Percentiles rank a stretch among this genome's conserved stretches.
Conservation (phyloP, 2,888 invertebrate genomes). For the Hypercompe scribonia region DNA sequence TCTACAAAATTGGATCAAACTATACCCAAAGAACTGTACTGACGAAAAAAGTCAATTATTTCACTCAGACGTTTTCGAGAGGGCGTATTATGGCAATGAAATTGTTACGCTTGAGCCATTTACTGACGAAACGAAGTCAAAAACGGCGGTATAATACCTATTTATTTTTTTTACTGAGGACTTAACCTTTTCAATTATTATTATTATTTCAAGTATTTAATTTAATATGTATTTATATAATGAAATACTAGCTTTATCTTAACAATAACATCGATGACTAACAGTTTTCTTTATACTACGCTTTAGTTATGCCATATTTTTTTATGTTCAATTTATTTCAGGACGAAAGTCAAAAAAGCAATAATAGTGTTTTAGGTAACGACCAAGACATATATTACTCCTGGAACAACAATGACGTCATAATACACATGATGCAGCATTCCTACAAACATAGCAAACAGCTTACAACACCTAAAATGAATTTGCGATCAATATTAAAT, state of each 20-base stretch:
- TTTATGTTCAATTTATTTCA: conserved; percentile 7
- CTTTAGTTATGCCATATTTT: background rate
- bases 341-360: conserved; percentile 29
- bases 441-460: conserved; percentile 78
- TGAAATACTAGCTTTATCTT: too few relatives aligned
- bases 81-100: conserved; percentile 63
- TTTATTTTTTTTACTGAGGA: background rate
- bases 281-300: background rate
- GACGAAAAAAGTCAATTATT: conserved; percentile 68
- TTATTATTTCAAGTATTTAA: background rate
- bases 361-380: conserved; percentile 13
- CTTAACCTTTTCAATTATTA: background rate
- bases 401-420: conserved; percentile 84
- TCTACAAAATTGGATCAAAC: conserved; percentile 64
- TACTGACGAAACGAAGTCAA: background rate
- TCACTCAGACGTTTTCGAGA: conserved; percentile 63
- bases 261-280: background rate
- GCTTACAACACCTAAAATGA: conserved; percentile 45
- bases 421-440: conserved; percentile 82
- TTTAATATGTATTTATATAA: too few relatives aligned
- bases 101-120: conserved; percentile 56
- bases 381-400: conserved; percentile 58
- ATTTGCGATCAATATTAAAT: conserved; percentile 60
- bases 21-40: conserved; percentile 72
- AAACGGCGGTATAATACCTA: background rate